phyloP scores from a whole-genome alignment of 2,113 vertebrate species.

The Pristiophorus japonicus region DNA sequence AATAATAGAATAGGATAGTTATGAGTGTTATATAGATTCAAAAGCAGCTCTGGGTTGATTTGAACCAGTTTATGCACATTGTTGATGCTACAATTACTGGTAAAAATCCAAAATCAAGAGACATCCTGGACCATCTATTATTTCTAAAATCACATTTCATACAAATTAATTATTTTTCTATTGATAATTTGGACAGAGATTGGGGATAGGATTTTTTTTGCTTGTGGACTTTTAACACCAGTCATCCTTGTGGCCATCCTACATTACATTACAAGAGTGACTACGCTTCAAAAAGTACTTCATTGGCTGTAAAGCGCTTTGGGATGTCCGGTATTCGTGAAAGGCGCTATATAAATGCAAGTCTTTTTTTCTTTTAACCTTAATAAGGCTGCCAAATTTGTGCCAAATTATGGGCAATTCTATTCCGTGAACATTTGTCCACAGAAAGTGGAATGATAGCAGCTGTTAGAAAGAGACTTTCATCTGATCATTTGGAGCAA shows the following conservation, averaged over 20 bases:
- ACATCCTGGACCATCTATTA: too few relatives aligned
- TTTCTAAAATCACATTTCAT: background rate
- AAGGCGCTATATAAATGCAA: too few relatives aligned
- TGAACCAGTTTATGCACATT: background rate
- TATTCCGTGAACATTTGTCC: background rate
- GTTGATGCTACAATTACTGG: background rate
- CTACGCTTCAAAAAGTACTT: background rate
- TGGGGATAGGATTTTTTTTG: background rate
- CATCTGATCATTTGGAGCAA: background rate
- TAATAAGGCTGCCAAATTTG: background rate
- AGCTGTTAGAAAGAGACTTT: background rate
- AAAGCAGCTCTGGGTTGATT: background rate
- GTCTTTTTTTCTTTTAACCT: too few relatives aligned
- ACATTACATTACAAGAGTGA: too few relatives aligned
- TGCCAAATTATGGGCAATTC: background rate
- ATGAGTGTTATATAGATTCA: background rate
- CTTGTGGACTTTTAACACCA: background rate
- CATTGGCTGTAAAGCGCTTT: too few relatives aligned
- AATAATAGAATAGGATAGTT: background rate
- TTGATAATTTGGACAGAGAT: background rate
- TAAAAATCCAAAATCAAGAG: background rate
- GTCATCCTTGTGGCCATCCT: background rate
- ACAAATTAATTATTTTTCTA: background rate
- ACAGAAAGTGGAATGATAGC: background rate
- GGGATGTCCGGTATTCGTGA: too few relatives aligned